Conservation (phyloP, 2,888 invertebrate species). For the Chloromyia formosa region DNA sequence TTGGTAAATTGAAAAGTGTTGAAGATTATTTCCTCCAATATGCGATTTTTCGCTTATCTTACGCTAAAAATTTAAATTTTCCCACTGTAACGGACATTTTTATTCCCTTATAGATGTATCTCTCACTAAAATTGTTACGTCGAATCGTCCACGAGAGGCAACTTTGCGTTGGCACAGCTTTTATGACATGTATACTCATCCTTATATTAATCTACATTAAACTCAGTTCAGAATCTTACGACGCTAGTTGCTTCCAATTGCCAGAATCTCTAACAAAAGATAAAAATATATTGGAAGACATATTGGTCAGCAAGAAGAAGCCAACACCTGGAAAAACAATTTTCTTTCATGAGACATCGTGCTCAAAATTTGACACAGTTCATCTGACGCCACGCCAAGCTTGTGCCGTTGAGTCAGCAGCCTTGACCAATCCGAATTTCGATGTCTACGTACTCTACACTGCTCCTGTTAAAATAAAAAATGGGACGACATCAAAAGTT, state of each 20-base stretch:
- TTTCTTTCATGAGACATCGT: constrained; percentile 64
- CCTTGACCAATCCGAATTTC: constrained; percentile 59
- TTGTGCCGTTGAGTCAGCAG: constrained; percentile 63
- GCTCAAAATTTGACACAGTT: constrained; percentile 50
- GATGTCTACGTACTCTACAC: constrained; percentile 60
- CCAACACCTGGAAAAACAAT: constrained; percentile 58
- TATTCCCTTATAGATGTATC: not conserved
- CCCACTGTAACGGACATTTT: too few relatives aligned
- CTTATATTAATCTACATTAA: not conserved
- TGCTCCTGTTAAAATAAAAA: constrained; percentile 52
- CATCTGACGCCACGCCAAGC: constrained; percentile 59
- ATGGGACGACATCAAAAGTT: constrained; percentile 51
- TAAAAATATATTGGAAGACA: constrained; percentile 51
- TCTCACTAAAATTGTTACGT: not conserved
- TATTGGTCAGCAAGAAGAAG: constrained; percentile 54
- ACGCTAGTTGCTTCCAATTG: not conserved
- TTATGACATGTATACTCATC: not conserved
- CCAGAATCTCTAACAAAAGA: too few relatives aligned
- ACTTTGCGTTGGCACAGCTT: not conserved
- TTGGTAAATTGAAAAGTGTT: too few relatives aligned
- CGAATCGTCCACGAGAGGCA: not conserved
- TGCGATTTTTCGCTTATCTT: too few relatives aligned
- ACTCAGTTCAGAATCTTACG: not conserved
- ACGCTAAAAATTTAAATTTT: too few relatives aligned
- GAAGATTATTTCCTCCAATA: too few relatives aligned